Conservation (phyloP, 2,888 invertebrate species). For the Drosophila bunnanda region DNA sequence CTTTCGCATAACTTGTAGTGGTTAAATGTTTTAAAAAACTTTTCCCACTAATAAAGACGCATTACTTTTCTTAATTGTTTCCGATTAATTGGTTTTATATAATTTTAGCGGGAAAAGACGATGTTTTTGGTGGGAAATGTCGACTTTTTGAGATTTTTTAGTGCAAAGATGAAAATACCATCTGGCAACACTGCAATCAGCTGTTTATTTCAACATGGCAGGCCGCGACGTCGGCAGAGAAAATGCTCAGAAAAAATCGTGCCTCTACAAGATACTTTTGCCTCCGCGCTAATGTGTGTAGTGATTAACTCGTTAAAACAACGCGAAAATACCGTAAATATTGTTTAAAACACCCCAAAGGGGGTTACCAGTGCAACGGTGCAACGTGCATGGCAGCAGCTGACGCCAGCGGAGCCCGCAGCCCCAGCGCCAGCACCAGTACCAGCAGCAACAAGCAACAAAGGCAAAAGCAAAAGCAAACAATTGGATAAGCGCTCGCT, state of each 20-base stretch:
- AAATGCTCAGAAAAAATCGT: constrained; percentile 11
- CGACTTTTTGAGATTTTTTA: background rate
- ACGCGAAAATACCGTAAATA: constrained; percentile 25
- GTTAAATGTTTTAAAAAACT: too few species aligned
- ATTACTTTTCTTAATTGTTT: too few species aligned
- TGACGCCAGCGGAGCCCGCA: constrained; percentile 15
- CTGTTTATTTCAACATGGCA: constrained; percentile 1
- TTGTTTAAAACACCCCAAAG: background rate
- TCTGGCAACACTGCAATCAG: background rate
- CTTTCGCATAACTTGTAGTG: too few species aligned
- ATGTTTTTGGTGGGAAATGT: background rate
- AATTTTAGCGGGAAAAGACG: background rate
- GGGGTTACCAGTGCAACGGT: background rate
- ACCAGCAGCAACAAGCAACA: constrained; percentile 37
- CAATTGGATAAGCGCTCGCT: constrained; percentile 71
- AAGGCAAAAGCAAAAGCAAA: constrained; percentile 64
- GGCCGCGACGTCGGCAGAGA: constrained; percentile 11
- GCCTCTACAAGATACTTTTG: constrained; percentile 14
- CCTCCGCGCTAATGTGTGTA: constrained; percentile 22
- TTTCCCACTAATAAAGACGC: too few species aligned
- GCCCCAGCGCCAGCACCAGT: constrained; percentile 25
- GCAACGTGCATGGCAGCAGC: constrained; percentile 17
- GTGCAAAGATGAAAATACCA: accelerated
- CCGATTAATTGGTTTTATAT: background rate
- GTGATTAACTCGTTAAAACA: background rate